Conservation (phyloP, 2,113 vertebrate genomes). For the Sitta europaea region DNA sequence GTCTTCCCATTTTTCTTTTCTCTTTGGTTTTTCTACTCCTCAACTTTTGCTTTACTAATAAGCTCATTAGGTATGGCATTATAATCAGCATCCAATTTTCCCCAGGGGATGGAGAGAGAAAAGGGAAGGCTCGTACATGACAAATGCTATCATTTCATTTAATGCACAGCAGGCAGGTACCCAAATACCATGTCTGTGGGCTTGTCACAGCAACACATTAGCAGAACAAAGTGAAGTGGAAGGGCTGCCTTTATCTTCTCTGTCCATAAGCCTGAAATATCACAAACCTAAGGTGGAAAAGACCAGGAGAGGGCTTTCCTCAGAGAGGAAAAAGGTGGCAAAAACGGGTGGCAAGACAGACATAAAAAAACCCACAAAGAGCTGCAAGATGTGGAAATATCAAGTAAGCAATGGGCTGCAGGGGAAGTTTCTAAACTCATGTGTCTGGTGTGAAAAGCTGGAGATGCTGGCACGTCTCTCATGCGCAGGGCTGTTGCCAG, state of each 20-base stretch:
- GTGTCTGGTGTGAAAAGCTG: not conserved
- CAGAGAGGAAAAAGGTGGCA: not conserved
- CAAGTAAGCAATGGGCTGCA: not conserved
- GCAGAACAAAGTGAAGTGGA: not conserved
- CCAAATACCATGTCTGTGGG: not conserved
- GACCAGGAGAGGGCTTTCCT: not conserved
- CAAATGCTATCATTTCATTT: not conserved
- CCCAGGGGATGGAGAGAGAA: not conserved
- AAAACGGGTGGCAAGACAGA: not conserved
- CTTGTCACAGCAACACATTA: not conserved
- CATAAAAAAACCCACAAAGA: not conserved
- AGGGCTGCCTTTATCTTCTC: not conserved
- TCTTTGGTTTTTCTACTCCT: not conserved
- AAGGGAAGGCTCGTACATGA: not conserved
- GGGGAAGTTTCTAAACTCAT: not conserved
- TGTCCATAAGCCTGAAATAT: not conserved
- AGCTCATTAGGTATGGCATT: not conserved
- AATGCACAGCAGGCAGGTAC: not conserved
- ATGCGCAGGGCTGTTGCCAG: fast-evolving
- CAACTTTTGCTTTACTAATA: not conserved
- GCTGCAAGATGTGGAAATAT: not conserved
- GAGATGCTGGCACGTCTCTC: not conserved
- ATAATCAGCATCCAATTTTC: not conserved
- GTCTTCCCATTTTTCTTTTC: not conserved
- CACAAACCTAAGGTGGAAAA: not conserved